These are phyloP conservation scores for Euproctis similis DNA, from an alignment of 2,888 invertebrate species.

Conservation along the genomic window DNA sequence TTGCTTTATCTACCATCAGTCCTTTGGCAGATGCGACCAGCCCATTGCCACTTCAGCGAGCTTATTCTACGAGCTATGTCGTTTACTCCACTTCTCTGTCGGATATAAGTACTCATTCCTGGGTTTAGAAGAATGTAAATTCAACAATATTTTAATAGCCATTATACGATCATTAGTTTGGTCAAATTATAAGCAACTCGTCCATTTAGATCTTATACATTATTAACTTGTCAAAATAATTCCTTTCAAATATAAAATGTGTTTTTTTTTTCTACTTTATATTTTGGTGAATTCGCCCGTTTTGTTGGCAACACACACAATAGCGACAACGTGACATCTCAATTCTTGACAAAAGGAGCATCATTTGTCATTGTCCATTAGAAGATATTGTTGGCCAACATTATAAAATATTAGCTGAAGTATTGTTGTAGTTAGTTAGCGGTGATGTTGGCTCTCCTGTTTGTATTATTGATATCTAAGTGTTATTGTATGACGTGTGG, in stretches of 20 bases:
- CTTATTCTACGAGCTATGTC: too few species aligned
- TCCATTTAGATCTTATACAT: constrained; percentile 67
- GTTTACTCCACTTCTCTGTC: too few species aligned
- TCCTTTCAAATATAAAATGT: constrained; percentile 45
- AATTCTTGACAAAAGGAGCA: constrained; percentile 60
- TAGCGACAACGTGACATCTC: constrained; percentile 59
- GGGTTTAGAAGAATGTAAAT: too few species aligned
- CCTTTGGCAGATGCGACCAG: too few species aligned
- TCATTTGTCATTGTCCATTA: constrained; percentile 75
- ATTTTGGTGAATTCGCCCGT: constrained; percentile 63
- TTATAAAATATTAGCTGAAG: constrained; percentile 46
- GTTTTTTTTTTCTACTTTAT: constrained; percentile 44
- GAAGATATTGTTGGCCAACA: constrained; percentile 60
- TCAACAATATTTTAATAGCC: constrained; percentile 27
- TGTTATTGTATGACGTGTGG: too few species aligned
- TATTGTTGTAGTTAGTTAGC: constrained; percentile 18
- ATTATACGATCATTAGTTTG: constrained; percentile 64
- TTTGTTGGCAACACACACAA: constrained; percentile 56
- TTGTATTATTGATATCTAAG: too few species aligned
- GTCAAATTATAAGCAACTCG: constrained; percentile 31
- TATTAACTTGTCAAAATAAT: constrained; percentile 75
- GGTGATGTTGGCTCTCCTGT: constrained; percentile 8
- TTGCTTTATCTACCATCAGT: too few species aligned
- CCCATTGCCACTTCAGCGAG: too few species aligned
- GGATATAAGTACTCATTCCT: too few species aligned